Evolutionary conservation across 2,888 invertebrate species (phyloP).

Genomic region (Rhingia rostrata): DNA sequence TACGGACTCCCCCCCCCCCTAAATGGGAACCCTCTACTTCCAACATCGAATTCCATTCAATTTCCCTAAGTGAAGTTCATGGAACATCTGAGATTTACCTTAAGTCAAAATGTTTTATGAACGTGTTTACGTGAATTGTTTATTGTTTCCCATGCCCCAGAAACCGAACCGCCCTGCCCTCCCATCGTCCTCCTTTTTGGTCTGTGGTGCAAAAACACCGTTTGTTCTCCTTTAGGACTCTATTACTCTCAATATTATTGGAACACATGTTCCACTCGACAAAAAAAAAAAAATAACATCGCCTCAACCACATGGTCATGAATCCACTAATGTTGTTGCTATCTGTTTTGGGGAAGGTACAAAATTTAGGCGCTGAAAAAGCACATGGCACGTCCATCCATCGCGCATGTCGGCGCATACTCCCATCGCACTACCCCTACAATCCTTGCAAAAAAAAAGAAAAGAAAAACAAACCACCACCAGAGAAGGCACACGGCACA

Average conservation of each 20-base stretch:
- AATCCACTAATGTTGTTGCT: conserved; percentile 60
- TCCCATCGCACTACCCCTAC: conserved; percentile 65
- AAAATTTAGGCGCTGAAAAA: conserved; percentile 73
- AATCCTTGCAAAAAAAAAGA: conserved; percentile 40
- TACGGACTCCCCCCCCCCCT: not conserved
- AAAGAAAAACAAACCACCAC: conserved; percentile 45
- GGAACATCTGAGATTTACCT: conserved; percentile 71
- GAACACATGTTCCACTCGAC: conserved; percentile 61
- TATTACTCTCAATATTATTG: conserved; percentile 56
- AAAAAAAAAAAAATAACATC: conserved; percentile 40
- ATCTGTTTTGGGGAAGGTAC: conserved; percentile 72
- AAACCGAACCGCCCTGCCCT: conserved; percentile 21
- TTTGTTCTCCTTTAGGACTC: conserved; percentile 56
- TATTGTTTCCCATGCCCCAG: conserved; percentile 56
- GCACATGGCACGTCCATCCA: conserved; percentile 64
- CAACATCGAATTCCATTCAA: conserved; percentile 63
- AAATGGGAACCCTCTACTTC: conserved; percentile 19
- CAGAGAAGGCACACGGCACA: conserved; percentile 62
- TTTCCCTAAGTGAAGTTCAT: conserved; percentile 73
- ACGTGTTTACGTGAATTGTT: conserved; percentile 71
- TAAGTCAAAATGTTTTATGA: conserved; percentile 74
- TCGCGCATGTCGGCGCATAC: conserved; percentile 66
- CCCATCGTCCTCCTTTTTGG: conserved; percentile 6
- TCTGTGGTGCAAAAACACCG: conserved; percentile 12
- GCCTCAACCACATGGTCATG: conserved; percentile 57